Percentiles rank a stretch among this genome's conserved stretches.
Conservation (phyloP, 2,888 invertebrate species). For the Brachyptera putata region DNA sequence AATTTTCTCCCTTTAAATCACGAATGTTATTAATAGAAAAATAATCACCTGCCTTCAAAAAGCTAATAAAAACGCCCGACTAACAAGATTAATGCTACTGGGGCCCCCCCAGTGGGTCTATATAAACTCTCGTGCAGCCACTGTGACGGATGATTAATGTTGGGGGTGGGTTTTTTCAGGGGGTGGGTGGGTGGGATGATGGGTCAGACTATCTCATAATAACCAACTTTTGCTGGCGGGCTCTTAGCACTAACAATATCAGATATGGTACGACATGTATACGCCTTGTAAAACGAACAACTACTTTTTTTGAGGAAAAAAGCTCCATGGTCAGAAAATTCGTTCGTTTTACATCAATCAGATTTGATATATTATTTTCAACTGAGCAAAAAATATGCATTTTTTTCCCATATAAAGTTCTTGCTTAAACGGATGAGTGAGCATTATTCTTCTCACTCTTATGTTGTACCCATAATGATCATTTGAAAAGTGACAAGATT, state of each 20-base stretch:
- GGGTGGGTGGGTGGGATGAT: neutral
- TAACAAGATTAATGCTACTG: slow-evolving; percentile 30
- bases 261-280: neutral
- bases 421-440: too few species aligned
- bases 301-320: too few species aligned
- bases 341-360: too few species aligned
- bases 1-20: slow-evolving; percentile 24
- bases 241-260: slow-evolving; percentile 16
- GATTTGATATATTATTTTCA: too few species aligned
- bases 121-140: slow-evolving; percentile 1
- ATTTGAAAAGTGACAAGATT: too few species aligned
- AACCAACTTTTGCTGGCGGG: neutral
- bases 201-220: slow-evolving; percentile 21
- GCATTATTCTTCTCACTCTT: too few species aligned
- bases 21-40: slow-evolving; percentile 32
- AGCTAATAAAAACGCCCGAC: slow-evolving; percentile 31
- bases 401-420: too few species aligned
- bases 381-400: too few species aligned
- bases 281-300: neutral
- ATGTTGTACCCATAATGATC: too few species aligned
- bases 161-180: neutral
- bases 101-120: slow-evolving; percentile 11
- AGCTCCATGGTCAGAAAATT: too few species aligned
- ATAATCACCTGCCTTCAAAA: slow-evolving; percentile 31
- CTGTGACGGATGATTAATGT: slow-evolving; percentile 12